Conservation (phyloP, 2,888 invertebrate species). For the Leucophenga montana region DNA sequence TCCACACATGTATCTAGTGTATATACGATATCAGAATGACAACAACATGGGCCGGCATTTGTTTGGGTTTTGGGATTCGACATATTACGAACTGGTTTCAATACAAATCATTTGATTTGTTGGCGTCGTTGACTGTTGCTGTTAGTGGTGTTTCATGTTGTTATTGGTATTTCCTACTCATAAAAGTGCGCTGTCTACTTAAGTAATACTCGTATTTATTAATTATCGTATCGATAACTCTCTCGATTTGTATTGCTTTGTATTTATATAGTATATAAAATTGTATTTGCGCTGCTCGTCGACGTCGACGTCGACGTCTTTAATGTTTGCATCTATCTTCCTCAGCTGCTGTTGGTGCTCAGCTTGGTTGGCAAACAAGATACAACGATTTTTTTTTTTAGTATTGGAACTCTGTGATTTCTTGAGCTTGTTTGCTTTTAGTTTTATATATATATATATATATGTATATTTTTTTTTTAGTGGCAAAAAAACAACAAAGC, state of each 20-base stretch:
- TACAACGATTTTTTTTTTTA: neutral
- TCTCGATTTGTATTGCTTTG: constrained; percentile 42
- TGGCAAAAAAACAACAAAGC: constrained; percentile 26
- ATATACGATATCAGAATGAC: too few species aligned
- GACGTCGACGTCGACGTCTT: too few species aligned
- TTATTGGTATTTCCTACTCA: constrained; percentile 5
- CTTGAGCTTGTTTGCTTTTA: constrained; percentile 9
- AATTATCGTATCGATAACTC: constrained; percentile 63
- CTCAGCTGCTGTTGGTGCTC: neutral
- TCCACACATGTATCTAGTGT: constrained; percentile 51
- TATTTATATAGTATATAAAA: neutral
- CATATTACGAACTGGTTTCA: constrained; percentile 43
- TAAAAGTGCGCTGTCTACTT: constrained; percentile 27
- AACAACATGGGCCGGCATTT: constrained; percentile 43
- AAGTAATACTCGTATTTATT: constrained; percentile 54
- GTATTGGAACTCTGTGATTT: constrained; percentile 12
- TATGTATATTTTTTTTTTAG: too few species aligned
- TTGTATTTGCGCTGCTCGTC: too few species aligned
- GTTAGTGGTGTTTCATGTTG: constrained; percentile 1
- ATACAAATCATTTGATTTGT: constrained; percentile 19
- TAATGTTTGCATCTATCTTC: too few species aligned
- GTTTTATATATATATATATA: neutral
- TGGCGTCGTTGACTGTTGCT: constrained; percentile 48
- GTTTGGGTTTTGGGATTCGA: constrained; percentile 53
- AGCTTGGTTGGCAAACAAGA: constrained; percentile 7